phyloP scores from a whole-genome alignment of 2,113 vertebrate species.

The Tor tambroides region DNA sequence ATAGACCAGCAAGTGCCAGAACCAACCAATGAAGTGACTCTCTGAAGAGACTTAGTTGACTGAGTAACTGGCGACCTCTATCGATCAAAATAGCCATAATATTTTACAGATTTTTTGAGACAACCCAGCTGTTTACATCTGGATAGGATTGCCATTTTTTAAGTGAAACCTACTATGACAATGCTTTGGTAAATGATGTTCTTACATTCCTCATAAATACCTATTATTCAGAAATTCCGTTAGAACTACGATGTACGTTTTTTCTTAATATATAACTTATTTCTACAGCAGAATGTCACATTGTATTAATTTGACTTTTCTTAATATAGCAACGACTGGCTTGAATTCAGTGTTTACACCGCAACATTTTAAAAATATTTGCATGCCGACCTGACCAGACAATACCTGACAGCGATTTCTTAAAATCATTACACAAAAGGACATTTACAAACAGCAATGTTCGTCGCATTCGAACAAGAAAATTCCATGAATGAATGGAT shows the following conservation, averaged over 20 bases:
- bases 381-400: background rate
- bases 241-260: background rate
- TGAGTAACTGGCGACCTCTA: constrained; percentile 50
- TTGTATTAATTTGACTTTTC: background rate
- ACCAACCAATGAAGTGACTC: background rate
- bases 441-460: background rate
- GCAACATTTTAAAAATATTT: background rate
- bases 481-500: background rate
- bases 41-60: background rate
- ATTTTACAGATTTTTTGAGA: constrained; percentile 6
- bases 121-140: constrained; percentile 57
- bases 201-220: background rate
- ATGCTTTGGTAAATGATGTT: background rate
- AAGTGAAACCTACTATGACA: constrained; percentile 1
- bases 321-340: background rate
- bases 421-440: constrained; percentile 25
- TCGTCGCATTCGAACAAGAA: background rate
- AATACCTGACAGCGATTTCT: constrained; percentile 25
- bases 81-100: background rate
- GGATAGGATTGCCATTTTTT: background rate
- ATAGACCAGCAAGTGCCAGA: background rate
- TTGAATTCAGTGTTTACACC: background rate
- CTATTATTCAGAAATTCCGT: background rate
- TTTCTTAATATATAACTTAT: background rate
- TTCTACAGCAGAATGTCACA: background rate